Evolutionary conservation across 2,113 vertebrate genomes (phyloP), one percentile per base, ranked within the genome.

Genomic region (Bothrops jararaca): DNA sequence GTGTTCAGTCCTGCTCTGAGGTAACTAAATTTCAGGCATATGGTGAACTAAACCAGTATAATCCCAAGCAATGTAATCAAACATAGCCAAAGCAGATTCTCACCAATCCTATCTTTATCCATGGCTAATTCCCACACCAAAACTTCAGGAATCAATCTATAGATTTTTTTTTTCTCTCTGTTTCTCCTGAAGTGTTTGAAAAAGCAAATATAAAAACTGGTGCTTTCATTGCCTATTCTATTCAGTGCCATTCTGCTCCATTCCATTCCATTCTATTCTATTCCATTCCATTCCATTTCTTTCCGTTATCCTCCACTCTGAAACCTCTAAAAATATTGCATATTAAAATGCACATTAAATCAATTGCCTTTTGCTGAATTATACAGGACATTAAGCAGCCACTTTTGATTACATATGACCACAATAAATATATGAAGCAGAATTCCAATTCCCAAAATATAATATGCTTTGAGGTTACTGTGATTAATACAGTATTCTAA

Each of bases 401-500:
- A 11, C 85, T 74, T 93, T 92, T 92, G 88, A 90, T 93, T 92
- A 93, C 0, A 0, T 93, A 26, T 91, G 13, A 42, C 50, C 88
- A 18, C 86, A 13, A 88, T 93, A 86, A 91, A 95, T 90, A 50
- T 34, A 45, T 90, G 90, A 94, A 95, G 42, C 60, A 58, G 45
- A 48, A 74, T 95, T 95, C 89, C 94, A 94, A 80, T 93, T 90
- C 24, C 56, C 92, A 13, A 8, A 87, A 23, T 18, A 1, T 90
- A 92, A 5, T 86, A 39, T 93, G 58, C n/a, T 60, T 69, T 1
- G 0, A 42, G 80, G 69, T 85, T 39, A 90, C 88, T 52, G n/a
- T 52, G 92, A 80, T 54, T 93, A 92, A 92, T 0, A 12, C 85
- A 93, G 60, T 42, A 2, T 91, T 91, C 54, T 94, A 48, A 89